A percentile compares a stretch with the other conserved stretches of the same genome.
phyloP scores from a whole-genome alignment of 2,888 invertebrate genomes.

The Terebella lapidaria region DNA sequence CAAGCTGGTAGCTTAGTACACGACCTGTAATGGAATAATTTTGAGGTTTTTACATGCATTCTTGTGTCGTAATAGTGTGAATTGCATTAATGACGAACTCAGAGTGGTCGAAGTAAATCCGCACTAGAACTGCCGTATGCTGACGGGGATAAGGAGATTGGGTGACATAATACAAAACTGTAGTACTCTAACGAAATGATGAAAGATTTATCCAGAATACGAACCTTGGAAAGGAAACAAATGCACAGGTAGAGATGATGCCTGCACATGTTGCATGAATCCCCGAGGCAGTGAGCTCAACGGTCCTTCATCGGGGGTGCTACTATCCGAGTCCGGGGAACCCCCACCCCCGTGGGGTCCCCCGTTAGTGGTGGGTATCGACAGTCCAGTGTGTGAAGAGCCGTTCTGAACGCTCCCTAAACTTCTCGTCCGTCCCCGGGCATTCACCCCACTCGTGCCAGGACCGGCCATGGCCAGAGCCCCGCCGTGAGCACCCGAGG shows the following conservation, averaged over 20 bases:
- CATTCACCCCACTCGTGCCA: background rate
- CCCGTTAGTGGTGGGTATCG: constrained; percentile 40
- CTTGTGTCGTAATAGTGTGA: too few relatives aligned
- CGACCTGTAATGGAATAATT: too few relatives aligned
- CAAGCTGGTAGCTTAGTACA: too few relatives aligned
- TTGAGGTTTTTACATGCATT: too few relatives aligned
- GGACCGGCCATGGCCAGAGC: background rate
- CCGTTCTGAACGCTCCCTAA: constrained; percentile 37
- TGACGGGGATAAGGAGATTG: too few relatives aligned
- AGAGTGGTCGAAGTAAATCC: too few relatives aligned
- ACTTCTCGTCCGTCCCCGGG: constrained; percentile 33
- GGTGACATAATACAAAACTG: too few relatives aligned
- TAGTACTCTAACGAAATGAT: too few relatives aligned
- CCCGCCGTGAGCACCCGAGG: background rate
- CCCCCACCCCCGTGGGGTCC: constrained; percentile 27
- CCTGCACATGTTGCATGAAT: constrained; percentile 20
- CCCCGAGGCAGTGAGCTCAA: background rate
- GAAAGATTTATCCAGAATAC: constrained; percentile 4
- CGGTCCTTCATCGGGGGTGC: constrained; percentile 45
- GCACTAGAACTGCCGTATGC: too few relatives aligned
- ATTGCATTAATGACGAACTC: too few relatives aligned
- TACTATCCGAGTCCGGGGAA: constrained; percentile 48
- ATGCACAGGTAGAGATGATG: constrained; percentile 44
- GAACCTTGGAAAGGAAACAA: constrained; percentile 47
- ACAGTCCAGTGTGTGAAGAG: constrained; percentile 26